phyloP scores from a whole-genome alignment of 1,140 invertebrate species.

The Drosophila eugracilis region DNA sequence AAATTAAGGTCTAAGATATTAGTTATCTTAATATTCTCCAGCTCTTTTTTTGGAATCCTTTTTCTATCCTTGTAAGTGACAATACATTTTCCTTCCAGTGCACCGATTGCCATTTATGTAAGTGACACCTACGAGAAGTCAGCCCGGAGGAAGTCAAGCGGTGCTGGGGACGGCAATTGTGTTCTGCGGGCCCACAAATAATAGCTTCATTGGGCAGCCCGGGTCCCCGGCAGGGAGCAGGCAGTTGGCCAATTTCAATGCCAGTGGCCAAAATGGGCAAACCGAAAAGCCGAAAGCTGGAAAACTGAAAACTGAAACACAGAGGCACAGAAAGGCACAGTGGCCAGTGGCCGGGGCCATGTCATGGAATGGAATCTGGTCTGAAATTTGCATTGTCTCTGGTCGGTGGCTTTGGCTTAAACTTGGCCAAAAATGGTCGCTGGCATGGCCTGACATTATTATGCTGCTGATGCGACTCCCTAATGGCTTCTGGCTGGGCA shows the following conservation, averaged over 20 bases:
- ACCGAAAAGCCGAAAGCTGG: slow-evolving; percentile 14
- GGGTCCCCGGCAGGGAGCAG: slow-evolving; percentile 16
- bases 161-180: slow-evolving; percentile 45
- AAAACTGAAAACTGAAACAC: slow-evolving; percentile 8
- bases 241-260: slow-evolving; percentile 52
- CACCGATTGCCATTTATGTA: slow-evolving; percentile 56
- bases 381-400: slow-evolving; percentile 78
- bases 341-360: slow-evolving; percentile 43
- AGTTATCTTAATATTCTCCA: too few species aligned
- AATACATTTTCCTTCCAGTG: background rate
- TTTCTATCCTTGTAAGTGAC: too few species aligned
- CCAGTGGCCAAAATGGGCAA: slow-evolving; percentile 61
- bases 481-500: slow-evolving; percentile 60
- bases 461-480: slow-evolving; percentile 47
- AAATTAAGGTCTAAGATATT: too few species aligned
- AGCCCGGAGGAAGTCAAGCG: slow-evolving; percentile 33
- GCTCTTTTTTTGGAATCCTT: too few species aligned
- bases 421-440: slow-evolving; percentile 71
- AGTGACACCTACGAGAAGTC: slow-evolving; percentile 71
- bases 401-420: slow-evolving; percentile 32
- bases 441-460: slow-evolving; percentile 69
- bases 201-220: slow-evolving; percentile 72
- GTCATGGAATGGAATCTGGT: slow-evolving; percentile 72
- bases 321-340: slow-evolving; percentile 8
- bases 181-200: slow-evolving; percentile 70